phyloP scores from a whole-genome alignment of 2,888 invertebrate genomes.

The Lymantria monacha region DNA sequence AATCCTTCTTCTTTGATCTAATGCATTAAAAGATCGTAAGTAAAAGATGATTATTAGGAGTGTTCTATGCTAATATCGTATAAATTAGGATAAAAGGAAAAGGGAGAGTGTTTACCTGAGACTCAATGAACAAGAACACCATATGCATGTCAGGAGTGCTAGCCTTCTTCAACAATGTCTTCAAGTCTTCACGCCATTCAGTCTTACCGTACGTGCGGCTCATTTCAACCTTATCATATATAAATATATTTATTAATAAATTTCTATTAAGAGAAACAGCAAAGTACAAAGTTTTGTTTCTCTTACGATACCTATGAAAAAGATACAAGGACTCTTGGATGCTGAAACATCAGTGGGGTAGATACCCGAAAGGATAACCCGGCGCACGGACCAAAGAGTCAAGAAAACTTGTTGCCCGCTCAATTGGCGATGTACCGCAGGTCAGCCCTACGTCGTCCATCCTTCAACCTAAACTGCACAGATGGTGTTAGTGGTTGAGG shows the following conservation, averaged over 20 bases:
- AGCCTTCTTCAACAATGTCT: constrained; percentile 89
- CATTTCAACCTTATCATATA: constrained; percentile 89
- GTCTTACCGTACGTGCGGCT: constrained; percentile 90
- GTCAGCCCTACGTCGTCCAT: no score
- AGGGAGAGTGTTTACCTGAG: constrained; percentile 80
- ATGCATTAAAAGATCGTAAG: not conserved
- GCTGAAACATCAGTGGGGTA: no score
- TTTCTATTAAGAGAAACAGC: no score
- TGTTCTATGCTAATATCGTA: not conserved
- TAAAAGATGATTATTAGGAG: no score
- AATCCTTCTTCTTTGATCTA: constrained; percentile 96
- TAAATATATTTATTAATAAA: not conserved
- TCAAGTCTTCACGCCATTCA: constrained; percentile 97
- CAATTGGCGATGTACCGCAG: no score
- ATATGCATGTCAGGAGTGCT: constrained; percentile 93
- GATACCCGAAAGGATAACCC: no score
- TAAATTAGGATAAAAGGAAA: not conserved
- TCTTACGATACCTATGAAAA: no score
- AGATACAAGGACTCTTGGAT: no score
- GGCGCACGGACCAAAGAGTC: no score
- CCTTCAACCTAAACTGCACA: no score
- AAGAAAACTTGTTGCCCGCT: no score
- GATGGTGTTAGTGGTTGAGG: no score
- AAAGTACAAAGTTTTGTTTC: not conserved
- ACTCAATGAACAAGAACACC: constrained; percentile 95